Percentiles rank a stretch among this genome's conserved stretches.
Evolutionary conservation across 1,140 invertebrate species (phyloP).

Genomic region (Lethrus apterus): DNA sequence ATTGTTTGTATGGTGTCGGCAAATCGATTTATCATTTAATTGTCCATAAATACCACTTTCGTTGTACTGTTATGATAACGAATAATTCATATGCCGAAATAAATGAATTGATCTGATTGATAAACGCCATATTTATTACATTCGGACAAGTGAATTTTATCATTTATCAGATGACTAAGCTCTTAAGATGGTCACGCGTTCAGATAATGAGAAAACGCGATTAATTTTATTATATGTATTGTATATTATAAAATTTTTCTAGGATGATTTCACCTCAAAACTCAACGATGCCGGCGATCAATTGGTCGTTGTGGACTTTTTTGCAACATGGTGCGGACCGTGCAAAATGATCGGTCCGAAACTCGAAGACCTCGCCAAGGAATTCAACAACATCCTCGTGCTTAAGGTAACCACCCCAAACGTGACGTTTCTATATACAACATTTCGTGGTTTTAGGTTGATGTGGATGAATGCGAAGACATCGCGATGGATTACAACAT

Average conservation of each 20-base stretch:
- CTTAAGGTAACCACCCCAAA: constrained; percentile 31
- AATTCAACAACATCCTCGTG: constrained; percentile 45
- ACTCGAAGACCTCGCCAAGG: constrained; percentile 55
- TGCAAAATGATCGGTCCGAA: constrained; percentile 88
- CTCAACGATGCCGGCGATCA: constrained; percentile 69
- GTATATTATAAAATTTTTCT: constrained; percentile 17
- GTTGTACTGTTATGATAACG: no score
- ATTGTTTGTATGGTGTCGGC: no score
- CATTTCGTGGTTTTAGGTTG: constrained; percentile 70
- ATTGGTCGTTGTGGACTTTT: constrained; percentile 83
- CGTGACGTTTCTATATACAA: background rate
- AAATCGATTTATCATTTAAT: no score
- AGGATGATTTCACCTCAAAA: constrained; percentile 61
- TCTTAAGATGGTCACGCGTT: no score
- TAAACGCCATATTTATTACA: no score
- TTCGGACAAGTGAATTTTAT: no score
- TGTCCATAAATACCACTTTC: no score
- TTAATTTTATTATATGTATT: no score
- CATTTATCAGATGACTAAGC: no score
- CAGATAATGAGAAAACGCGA: no score
- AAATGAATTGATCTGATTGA: no score
- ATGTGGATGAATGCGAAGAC: constrained; percentile 86
- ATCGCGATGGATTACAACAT: constrained; percentile 73
- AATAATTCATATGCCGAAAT: no score
- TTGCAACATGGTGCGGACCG: constrained; percentile 81